Percentiles rank a stretch among this genome's conserved stretches.
phyloP scores from a whole-genome alignment of 2,888 invertebrate genomes.

The Mactromeris polynyma region DNA sequence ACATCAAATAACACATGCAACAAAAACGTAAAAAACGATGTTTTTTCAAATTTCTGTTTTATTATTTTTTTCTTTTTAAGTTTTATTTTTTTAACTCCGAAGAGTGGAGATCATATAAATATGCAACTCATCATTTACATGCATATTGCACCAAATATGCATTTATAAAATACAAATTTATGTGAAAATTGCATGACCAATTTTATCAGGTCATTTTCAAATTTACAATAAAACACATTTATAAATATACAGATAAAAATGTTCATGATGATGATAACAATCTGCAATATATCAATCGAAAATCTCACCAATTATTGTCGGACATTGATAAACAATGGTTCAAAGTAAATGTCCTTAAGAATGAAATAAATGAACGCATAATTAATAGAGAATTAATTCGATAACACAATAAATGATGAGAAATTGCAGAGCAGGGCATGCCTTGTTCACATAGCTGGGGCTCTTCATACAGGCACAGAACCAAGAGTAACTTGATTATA shows the following conservation, averaged over 20 bases:
- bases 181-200: not conserved
- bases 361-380: not conserved
- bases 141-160: slow-evolving; percentile 12
- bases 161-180: slow-evolving; percentile 4
- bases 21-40: not conserved
- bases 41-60: slow-evolving; percentile 8
- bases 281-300: not conserved
- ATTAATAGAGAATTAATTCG: not conserved
- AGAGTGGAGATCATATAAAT: slow-evolving; percentile 14
- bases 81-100: not conserved
- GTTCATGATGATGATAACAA: not conserved
- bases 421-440: too few relatives aligned
- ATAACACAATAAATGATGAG: not conserved
- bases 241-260: slow-evolving; percentile 9
- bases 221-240: not conserved
- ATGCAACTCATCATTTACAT: not conserved
- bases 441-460: too few relatives aligned
- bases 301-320: not conserved
- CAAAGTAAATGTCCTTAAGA: not conserved
- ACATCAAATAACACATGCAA: not conserved
- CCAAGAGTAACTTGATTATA: too few relatives aligned
- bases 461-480: too few relatives aligned
- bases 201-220: not conserved
- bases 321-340: not conserved
- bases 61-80: not conserved